Percentiles rank a stretch among this genome's conserved stretches.
phyloP scores from a whole-genome alignment of 2,113 vertebrate genomes.

The Hippocampus mohnikei region DNA sequence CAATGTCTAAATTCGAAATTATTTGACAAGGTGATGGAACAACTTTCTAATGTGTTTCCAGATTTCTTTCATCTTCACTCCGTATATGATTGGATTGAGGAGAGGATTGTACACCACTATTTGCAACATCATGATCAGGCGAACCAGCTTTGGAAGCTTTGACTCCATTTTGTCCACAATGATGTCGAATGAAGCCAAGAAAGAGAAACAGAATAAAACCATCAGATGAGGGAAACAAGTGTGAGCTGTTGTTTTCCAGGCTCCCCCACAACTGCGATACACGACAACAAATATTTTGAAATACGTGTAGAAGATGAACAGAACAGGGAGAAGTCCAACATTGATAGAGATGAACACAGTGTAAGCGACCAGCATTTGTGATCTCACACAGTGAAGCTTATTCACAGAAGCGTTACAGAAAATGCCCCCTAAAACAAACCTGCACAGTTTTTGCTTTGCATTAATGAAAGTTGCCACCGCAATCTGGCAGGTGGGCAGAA shows the following conservation, averaged over 20 bases:
- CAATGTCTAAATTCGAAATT: too few species aligned
- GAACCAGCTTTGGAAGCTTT: neutral
- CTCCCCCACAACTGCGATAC: neutral
- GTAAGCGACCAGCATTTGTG: neutral
- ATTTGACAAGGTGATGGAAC: neutral
- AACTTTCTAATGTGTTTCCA: neutral
- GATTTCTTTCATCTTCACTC: neutral
- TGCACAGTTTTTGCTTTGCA: neutral
- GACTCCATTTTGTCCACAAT: neutral
- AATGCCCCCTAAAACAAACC: neutral
- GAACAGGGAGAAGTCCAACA: neutral
- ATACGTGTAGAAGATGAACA: neutral
- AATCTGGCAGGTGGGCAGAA: neutral
- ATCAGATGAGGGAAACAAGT: neutral
- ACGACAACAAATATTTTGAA: neutral
- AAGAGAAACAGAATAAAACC: neutral
- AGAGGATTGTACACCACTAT: neutral
- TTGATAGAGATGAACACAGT: neutral
- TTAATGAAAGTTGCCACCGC: neutral
- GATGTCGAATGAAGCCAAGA: neutral
- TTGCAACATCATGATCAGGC: neutral
- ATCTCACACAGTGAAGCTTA: neutral
- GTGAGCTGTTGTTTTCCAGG: neutral
- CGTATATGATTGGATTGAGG: neutral
- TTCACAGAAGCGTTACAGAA: neutral